A percentile compares a stretch with the other conserved stretches of the same genome.
phyloP scores from a whole-genome alignment of 2,888 invertebrate species.

The Alsophila aescularia region DNA sequence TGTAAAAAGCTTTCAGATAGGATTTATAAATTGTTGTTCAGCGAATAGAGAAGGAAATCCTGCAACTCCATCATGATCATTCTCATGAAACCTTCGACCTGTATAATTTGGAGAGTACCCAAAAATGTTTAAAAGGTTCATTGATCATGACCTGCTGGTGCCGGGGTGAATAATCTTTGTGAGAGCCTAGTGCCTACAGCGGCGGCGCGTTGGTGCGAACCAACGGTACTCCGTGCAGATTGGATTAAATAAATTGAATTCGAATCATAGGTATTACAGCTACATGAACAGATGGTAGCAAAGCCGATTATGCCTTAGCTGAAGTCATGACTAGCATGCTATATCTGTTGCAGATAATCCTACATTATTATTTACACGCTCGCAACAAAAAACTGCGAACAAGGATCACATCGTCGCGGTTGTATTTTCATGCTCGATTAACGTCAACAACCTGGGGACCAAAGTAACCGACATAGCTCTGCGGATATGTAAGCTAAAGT shows the following conservation, averaged over 20 bases:
- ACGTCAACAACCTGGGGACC: no score
- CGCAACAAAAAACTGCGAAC: neutral
- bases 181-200: conserved; percentile 25
- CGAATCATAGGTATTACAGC: conserved; percentile 20
- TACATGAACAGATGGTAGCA: conserved; percentile 4
- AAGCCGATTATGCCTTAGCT: neutral
- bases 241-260: conserved; percentile 40
- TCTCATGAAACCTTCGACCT: conserved; percentile 10
- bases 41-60: neutral
- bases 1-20: no score
- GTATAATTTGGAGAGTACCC: conserved; percentile 50
- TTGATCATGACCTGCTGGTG: conserved; percentile 59
- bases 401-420: no score
- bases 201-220: conserved; percentile 40
- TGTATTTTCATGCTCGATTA: neutral
- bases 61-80: neutral
- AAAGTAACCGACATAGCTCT: no score
- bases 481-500: no score
- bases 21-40: no score
- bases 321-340: neutral
- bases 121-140: conserved; percentile 55
- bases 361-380: neutral
- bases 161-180: conserved; percentile 59
- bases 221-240: conserved; percentile 50
- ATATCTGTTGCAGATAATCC: neutral